phyloP scores from a whole-genome alignment of 2,797 vertebrate genomes.

The Brotogeris chrysoptera region DNA sequence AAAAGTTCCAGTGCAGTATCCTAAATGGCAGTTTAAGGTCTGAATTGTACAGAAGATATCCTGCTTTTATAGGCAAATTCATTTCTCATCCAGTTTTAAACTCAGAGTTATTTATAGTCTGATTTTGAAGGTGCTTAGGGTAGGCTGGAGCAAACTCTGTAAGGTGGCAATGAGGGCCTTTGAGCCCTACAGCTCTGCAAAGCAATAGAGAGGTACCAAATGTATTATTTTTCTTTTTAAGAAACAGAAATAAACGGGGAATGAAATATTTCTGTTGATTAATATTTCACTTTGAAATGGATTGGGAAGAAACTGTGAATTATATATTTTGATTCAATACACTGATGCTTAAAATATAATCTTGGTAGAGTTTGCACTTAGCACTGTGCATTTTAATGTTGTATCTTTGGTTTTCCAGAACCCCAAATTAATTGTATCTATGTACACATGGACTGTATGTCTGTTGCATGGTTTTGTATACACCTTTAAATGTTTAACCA shows the following conservation, averaged over 20 bases:
- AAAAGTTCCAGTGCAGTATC: background rate
- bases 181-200: background rate
- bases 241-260: slow-evolving; percentile 11
- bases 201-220: background rate
- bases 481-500: background rate
- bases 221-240: background rate
- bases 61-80: background rate
- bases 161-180: background rate
- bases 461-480: background rate
- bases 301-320: slow-evolving; percentile 49
- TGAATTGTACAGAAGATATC: background rate
- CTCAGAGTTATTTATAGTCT: background rate
- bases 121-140: background rate
- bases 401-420: background rate
- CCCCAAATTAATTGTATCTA: background rate
- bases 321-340: slow-evolving; percentile 26
- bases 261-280: slow-evolving; percentile 43
- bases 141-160: background rate
- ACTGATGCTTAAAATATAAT: slow-evolving; percentile 30
- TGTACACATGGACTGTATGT: background rate
- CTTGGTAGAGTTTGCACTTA: background rate
- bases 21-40: background rate
- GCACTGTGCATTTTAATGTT: background rate
- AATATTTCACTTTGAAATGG: slow-evolving; percentile 58
- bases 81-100: background rate